These are phyloP conservation scores for Gadopsis bispinosus DNA, from an alignment of 2,797 vertebrate species.

Conservation along the genomic window DNA sequence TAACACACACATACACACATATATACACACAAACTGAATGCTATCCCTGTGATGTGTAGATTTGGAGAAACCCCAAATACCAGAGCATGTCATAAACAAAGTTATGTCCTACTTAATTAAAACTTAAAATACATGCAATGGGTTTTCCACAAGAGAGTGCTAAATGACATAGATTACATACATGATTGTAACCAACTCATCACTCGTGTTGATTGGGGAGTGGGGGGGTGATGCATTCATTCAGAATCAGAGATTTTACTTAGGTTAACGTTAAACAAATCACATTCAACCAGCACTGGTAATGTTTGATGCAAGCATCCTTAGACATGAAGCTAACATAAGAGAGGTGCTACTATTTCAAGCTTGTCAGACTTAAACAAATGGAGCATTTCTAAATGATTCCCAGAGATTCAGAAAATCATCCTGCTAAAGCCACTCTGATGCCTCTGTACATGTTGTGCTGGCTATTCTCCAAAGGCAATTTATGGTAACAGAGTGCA, in stretches of 20 bases:
- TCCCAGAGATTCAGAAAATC: slow-evolving; percentile 28
- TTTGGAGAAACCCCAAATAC: slow-evolving; percentile 54
- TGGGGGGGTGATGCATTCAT: slow-evolving; percentile 20
- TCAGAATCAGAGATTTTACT: slow-evolving; percentile 33
- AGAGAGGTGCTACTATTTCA: background rate
- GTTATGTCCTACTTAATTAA: slow-evolving; percentile 64
- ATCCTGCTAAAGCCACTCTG: slow-evolving; percentile 3
- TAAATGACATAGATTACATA: slow-evolving; percentile 68
- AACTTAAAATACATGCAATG: slow-evolving; percentile 55
- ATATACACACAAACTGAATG: slow-evolving; percentile 54
- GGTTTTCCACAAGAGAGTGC: slow-evolving; percentile 67
- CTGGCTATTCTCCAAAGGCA: slow-evolving; percentile 29
- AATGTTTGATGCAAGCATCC: background rate
- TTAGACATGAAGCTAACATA: slow-evolving; percentile 12
- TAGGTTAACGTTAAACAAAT: background rate
- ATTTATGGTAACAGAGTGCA: slow-evolving; percentile 5
- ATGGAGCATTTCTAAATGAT: slow-evolving; percentile 11
- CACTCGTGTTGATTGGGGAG: slow-evolving; percentile 63
- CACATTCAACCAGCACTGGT: background rate
- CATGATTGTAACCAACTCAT: slow-evolving; percentile 69
- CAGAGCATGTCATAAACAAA: slow-evolving; percentile 66
- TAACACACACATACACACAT: slow-evolving; percentile 30
- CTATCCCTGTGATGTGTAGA: slow-evolving; percentile 65
- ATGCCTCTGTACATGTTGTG: slow-evolving; percentile 31
- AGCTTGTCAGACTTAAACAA: slow-evolving; percentile 10